Base-by-base conservation (phyloP, 2,113 vertebrate genomes). In the Myrmecophaga tridactyla region DNA sequence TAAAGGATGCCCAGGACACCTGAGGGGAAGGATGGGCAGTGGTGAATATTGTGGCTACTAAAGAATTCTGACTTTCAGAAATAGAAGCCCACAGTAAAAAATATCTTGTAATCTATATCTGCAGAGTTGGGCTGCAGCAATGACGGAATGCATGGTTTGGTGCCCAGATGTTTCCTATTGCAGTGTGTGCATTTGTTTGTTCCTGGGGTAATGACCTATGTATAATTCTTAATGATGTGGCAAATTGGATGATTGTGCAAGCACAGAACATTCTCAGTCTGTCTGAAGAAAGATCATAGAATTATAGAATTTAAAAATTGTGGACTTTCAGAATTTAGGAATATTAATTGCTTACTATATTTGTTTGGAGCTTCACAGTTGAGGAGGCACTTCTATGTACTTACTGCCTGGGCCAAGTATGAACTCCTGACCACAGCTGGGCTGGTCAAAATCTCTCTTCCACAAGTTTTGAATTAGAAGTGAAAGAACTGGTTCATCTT, bases 151-250 rank as follows among this genome's bases (percentile, higher is more conserved):
- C 36, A 95, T 17, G 93, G 94, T 95, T 97, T 96, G 95, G 58
- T 41, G 83, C 65, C 31, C 86, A 72, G 82, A 63, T 94, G 41
- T 82, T 96, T 77, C 92, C 86, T 88, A 72, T 97, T 93, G 86
- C 63, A 78, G 65, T 90, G 60, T 58, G 60, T 89, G 91, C 58
- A 69, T 97, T 96, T 86, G 84, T 96, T 97, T 91, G 89, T 73
- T 76, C 56, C 39, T 93, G 78, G 96, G 94, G 93, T 96, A 97
- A 97, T 98, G 97, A 94, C 86, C 82, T 95, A 70, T 96, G 73
- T 51, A 75, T 96, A 96, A 98, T 96, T 69, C 51, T 97, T 92
- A 72, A 96, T 92, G 88, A 86, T 29, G 65, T 94, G 82, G 89
- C 85, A 94, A 97, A 88, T 89, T 95, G n/a, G 87, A 83, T 92